phyloP scores from a whole-genome alignment of 2,797 vertebrate genomes.

The Mergus octosetaceus region DNA sequence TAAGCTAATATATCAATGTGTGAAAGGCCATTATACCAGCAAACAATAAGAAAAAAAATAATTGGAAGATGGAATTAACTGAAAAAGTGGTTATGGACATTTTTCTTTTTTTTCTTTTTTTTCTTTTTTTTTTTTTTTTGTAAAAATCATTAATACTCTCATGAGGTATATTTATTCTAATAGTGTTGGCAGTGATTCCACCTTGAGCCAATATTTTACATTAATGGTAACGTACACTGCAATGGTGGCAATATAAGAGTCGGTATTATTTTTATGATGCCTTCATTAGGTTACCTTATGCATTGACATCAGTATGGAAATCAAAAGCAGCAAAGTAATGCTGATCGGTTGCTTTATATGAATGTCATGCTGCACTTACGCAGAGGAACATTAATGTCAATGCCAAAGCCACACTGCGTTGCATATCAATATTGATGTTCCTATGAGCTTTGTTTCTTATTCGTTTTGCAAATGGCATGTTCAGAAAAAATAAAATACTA shows the following conservation, averaged over 20 bases:
- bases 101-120: background rate
- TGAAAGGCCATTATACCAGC: background rate
- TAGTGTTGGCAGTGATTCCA: background rate
- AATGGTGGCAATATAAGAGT: background rate
- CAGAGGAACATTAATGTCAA: conserved; percentile 34
- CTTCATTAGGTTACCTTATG: conserved; percentile 18
- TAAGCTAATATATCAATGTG: background rate
- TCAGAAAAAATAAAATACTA: conserved; percentile 47
- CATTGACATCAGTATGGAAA: conserved; percentile 20
- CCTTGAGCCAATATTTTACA: background rate
- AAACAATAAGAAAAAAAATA: background rate
- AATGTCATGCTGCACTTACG: conserved; percentile 12
- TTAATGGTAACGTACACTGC: background rate
- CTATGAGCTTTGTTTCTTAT: conserved; percentile 11
- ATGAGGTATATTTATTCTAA: conserved; percentile 3
- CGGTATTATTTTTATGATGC: conserved; percentile 10
- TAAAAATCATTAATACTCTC: background rate
- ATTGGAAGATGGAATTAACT: background rate
- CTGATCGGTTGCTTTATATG: conserved; percentile 34
- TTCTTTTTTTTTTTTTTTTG: background rate
- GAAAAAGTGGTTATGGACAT: background rate
- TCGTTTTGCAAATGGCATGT: background rate
- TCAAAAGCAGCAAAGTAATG: conserved; percentile 19
- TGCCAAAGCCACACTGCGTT: background rate
- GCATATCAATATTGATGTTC: conserved; percentile 43